Evolutionary conservation across 2,113 vertebrate species (phyloP).

Genomic region (Eupsittula cactorum): DNA sequence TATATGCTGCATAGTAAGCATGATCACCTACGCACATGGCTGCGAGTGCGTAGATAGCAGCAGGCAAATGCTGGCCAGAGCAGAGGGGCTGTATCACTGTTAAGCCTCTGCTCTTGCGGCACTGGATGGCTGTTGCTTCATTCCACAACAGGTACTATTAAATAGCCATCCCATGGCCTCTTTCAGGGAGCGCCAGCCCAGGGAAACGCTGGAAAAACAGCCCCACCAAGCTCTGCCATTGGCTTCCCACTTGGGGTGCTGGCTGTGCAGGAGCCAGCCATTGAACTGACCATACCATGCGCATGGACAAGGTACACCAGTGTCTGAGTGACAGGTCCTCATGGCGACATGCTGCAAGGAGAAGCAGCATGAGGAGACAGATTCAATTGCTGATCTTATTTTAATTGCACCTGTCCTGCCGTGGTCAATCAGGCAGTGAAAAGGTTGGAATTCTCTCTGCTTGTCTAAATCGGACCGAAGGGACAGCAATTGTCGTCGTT

Average conservation of each 20-base stretch:
- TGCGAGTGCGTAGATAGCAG: accelerated
- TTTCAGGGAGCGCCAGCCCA: background rate
- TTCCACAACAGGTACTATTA: background rate
- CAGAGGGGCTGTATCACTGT: background rate
- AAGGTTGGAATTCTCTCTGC: background rate
- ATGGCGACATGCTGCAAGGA: background rate
- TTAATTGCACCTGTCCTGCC: background rate
- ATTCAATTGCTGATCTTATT: background rate
- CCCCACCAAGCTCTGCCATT: background rate
- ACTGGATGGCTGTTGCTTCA: background rate
- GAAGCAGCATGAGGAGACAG: background rate
- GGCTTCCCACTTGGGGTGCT: background rate
- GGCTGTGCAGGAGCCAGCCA: background rate
- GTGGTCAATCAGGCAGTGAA: background rate
- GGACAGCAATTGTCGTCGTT: background rate
- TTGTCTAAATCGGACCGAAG: background rate
- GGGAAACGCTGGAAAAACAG: background rate
- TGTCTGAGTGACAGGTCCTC: background rate
- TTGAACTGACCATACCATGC: accelerated
- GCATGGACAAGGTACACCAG: accelerated
- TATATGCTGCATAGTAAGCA: background rate
- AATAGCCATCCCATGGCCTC: background rate
- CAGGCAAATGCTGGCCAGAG: background rate
- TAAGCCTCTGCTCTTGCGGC: background rate
- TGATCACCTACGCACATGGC: accelerated